A percentile compares a stretch with the other conserved stretches of the same genome.
Evolutionary conservation across 1,140 invertebrate species (phyloP).

Genomic region (Drosophila pachea): DNA sequence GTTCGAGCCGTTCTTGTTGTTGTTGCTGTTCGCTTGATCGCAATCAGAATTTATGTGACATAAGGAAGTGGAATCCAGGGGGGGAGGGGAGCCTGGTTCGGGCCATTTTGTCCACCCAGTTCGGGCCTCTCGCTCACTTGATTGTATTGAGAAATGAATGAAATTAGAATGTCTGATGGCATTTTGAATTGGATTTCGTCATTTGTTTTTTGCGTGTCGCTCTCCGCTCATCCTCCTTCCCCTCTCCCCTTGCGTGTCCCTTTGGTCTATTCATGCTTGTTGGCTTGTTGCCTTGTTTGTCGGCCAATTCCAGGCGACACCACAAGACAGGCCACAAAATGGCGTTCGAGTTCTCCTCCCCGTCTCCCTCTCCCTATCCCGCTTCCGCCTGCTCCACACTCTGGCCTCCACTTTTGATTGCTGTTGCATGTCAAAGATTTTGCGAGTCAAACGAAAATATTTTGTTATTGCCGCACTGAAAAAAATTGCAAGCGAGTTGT

Average conservation of each 20-base stretch:
- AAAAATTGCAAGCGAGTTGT: not conserved
- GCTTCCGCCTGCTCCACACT: not conserved
- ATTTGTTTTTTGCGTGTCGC: constrained; percentile 23
- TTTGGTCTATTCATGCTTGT: constrained; percentile 28
- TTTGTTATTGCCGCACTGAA: constrained; percentile 37
- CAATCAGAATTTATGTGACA: constrained; percentile 67
- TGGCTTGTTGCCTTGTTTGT: constrained; percentile 43
- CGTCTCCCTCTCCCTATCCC: not conserved
- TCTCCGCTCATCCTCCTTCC: not conserved
- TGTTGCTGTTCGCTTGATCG: constrained; percentile 50
- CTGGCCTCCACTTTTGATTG: constrained; percentile 57
- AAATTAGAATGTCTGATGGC: constrained; percentile 77
- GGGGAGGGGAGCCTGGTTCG: no score
- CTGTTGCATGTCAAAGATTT: constrained; percentile 71
- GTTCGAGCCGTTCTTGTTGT: constrained; percentile 3
- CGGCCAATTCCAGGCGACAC: constrained; percentile 71
- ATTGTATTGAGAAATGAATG: constrained; percentile 77
- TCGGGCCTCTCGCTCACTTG: constrained; percentile 22
- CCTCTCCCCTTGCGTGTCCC: not conserved
- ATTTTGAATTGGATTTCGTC: constrained; percentile 72
- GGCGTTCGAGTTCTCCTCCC: constrained; percentile 29
- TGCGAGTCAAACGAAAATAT: constrained; percentile 69
- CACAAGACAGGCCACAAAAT: constrained; percentile 73
- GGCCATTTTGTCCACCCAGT: constrained; percentile 8
- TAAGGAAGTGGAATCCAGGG: constrained; percentile 33